Base-by-base conservation (phyloP, 2,888 invertebrate species). In the Melinopterus prodromus region DNA sequence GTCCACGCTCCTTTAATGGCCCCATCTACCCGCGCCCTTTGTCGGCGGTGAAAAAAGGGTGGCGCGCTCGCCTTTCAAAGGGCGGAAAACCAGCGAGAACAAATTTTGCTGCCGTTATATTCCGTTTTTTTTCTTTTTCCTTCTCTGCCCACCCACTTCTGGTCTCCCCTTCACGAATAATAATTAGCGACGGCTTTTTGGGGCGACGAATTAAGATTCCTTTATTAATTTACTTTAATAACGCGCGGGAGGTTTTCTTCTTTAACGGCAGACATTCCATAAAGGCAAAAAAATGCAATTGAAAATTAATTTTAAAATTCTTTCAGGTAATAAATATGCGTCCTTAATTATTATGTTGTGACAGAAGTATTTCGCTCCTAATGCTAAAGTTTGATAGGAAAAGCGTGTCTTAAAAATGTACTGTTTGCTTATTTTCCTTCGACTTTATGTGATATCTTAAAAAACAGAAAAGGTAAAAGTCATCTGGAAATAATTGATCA, bases 171-270 rank as follows among this genome's bases (percentile, higher is more conserved):
- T 74, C 36, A 36, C 74, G 74, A 74, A 74, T 74, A 74, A 74
- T 74, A 74, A 74, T 74, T 74, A 74, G 74, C 74, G 53, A 74
- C 36, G 74, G 74, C 74, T 74, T 74, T 74, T 37, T 36, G 74
- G 35, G 35, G 35, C 35, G 74, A 35, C 74, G 36, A 74, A 74
- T 74, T 74, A 74, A 74, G 35, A 74, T 74, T 37, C 71, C 71
- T 37, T 74, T 74, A 26, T 35, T 74, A 74, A 74, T 74, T 74
- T 74, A 74, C 26, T 7, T 74, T 74, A 74, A 36, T 74, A 74
- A 74, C 36, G 36, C 74, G 36, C n/a, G 36, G 74, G n/a, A n/a
- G 16, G n/a, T 16, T 16, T 15, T 71, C 16, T 35, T 15, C 3
- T 71, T 71, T 71, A n/a, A n/a, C n/a, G n/a, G n/a, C n/a, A n/a